Evolutionary conservation across 2,888 invertebrate genomes (phyloP).

Genomic region (Himalopsyche anomala): DNA sequence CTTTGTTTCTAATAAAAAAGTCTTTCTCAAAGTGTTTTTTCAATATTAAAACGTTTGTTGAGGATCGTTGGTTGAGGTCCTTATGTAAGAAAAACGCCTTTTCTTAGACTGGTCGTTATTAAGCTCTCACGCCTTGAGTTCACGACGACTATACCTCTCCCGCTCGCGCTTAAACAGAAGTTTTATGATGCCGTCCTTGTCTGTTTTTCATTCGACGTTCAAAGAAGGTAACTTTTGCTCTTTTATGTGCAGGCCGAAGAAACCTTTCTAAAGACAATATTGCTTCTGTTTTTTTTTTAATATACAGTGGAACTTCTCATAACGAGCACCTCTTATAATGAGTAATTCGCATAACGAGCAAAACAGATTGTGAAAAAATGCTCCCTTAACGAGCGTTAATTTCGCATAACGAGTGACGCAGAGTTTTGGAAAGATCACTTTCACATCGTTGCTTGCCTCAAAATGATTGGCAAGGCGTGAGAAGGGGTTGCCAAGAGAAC

Average conservation of each 20-base stretch:
- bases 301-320: too few relatives aligned
- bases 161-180: conserved; percentile 66
- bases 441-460: too few relatives aligned
- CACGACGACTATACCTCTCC: conserved; percentile 69
- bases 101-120: conserved; percentile 78
- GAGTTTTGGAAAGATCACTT: too few relatives aligned
- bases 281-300: too few relatives aligned
- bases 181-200: conserved; percentile 70
- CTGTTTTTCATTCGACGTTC: conserved; percentile 69
- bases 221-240: conserved; percentile 62
- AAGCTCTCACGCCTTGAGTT: conserved; percentile 75
- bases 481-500: too few relatives aligned
- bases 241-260: conserved; percentile 47
- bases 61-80: conserved; percentile 65
- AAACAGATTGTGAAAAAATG: too few relatives aligned
- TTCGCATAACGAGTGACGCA: too few relatives aligned
- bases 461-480: too few relatives aligned
- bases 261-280: conserved; percentile 44
- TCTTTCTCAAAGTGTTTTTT: conserved; percentile 41
- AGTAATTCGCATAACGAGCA: too few relatives aligned
- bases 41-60: conserved; percentile 49
- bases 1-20: not conserved
- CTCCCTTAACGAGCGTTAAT: too few relatives aligned
- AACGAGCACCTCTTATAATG: too few relatives aligned
- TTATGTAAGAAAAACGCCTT: conserved; percentile 77